phyloP scores from a whole-genome alignment of 2,113 vertebrate species.

The Anthoscopus minutus region DNA sequence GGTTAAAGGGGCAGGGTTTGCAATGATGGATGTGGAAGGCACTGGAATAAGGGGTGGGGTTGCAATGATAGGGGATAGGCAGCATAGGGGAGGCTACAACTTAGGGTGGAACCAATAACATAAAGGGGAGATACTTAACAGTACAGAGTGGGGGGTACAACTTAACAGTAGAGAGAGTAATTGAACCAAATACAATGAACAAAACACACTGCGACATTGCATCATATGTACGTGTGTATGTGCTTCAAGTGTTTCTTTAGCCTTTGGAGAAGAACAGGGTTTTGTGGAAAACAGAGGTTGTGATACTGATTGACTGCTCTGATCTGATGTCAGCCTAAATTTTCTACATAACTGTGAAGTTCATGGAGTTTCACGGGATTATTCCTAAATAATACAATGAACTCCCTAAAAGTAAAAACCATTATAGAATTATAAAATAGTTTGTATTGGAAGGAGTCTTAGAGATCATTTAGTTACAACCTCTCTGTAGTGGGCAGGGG shows the following conservation, averaged over 20 bases:
- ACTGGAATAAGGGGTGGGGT: no score
- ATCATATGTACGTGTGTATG: neutral
- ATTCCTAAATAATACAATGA: neutral
- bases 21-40: no score
- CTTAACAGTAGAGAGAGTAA: no score
- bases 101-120: no score
- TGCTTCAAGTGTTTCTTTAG: neutral
- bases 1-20: no score
- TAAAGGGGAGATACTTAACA: no score
- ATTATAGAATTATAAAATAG: neutral
- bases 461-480: neutral
- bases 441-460: neutral
- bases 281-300: neutral
- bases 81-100: no score
- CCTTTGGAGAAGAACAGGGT: neutral
- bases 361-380: neutral
- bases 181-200: no score
- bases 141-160: no score
- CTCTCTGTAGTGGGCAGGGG: neutral
- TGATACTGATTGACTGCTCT: neutral
- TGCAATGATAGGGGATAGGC: no score
- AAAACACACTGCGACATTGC: no score
- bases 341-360: neutral
- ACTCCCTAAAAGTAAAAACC: neutral
- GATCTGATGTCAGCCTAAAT: neutral